Evolutionary conservation across 2,888 invertebrate species (phyloP).

Genomic region (Pharmacophagus antenor): DNA sequence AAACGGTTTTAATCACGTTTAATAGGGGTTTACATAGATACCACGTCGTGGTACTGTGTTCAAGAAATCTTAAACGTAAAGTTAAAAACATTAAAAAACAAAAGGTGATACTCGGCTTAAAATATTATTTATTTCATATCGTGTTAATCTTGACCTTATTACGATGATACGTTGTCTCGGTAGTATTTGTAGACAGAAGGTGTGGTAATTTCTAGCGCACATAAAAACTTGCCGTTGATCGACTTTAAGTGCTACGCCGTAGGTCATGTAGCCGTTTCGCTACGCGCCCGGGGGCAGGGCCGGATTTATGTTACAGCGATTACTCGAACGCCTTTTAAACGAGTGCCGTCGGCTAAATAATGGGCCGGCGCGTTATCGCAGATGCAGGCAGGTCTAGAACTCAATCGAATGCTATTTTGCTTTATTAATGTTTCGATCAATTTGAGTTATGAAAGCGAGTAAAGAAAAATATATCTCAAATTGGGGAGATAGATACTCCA

Average conservation of each 20-base stretch:
- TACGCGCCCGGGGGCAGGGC: constrained; percentile 38
- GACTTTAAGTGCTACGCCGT: constrained; percentile 4
- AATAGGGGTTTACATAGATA: too few species aligned
- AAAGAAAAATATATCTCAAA: background rate
- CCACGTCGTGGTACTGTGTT: too few species aligned
- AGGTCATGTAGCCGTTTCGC: constrained; percentile 40
- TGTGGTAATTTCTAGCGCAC: background rate
- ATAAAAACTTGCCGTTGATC: background rate
- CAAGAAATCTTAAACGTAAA: too few species aligned
- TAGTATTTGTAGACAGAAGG: background rate
- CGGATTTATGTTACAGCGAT: constrained; percentile 56
- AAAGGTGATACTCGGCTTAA: too few species aligned
- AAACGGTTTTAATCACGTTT: too few species aligned
- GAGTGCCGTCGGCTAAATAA: constrained; percentile 45
- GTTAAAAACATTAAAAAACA: too few species aligned
- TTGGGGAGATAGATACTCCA: too few species aligned
- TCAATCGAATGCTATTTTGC: constrained; percentile 16
- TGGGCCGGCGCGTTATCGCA: constrained; percentile 34
- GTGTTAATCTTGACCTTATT: too few species aligned
- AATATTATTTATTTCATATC: too few species aligned
- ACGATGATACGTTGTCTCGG: background rate
- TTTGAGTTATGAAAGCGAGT: background rate
- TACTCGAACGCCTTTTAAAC: constrained; percentile 60
- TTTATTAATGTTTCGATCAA: constrained; percentile 1
- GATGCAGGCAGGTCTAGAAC: constrained; percentile 25